Evolutionary conservation across 2,113 vertebrate genomes (phyloP).

Genomic region (Halcyon senegalensis): DNA sequence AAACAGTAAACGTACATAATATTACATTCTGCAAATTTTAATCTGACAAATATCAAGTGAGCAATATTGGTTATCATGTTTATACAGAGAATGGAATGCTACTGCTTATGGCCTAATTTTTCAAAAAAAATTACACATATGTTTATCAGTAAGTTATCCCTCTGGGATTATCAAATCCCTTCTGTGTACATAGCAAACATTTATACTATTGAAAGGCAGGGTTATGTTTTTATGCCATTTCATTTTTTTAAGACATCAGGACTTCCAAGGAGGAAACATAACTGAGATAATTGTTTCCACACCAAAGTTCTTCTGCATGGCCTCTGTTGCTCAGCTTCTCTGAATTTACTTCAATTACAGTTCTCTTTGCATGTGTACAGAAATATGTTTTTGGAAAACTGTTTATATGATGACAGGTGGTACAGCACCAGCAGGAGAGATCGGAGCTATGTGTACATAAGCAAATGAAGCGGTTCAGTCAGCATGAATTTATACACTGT

Average conservation of each 20-base stretch:
- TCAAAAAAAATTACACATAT: background rate
- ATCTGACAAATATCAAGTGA: background rate
- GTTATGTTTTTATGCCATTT: background rate
- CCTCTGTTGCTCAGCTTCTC: background rate
- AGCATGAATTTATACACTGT: background rate
- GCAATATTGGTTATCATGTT: background rate
- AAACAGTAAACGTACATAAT: background rate
- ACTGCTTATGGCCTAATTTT: background rate
- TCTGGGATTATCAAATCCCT: background rate
- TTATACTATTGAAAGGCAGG: background rate
- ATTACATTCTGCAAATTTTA: background rate
- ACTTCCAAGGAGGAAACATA: background rate
- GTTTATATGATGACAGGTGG: background rate
- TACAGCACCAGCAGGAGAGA: background rate
- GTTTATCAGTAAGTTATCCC: background rate
- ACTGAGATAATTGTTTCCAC: background rate
- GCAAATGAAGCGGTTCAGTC: background rate
- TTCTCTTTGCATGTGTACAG: background rate
- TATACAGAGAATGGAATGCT: background rate
- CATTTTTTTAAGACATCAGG: background rate
- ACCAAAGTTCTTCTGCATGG: background rate
- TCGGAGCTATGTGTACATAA: background rate
- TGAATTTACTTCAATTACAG: background rate
- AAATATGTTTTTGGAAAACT: background rate
- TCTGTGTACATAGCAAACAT: background rate